These are phyloP conservation scores for Fragum sueziense DNA, from an alignment of 2,888 invertebrate genomes.

Conservation along the genomic window DNA sequence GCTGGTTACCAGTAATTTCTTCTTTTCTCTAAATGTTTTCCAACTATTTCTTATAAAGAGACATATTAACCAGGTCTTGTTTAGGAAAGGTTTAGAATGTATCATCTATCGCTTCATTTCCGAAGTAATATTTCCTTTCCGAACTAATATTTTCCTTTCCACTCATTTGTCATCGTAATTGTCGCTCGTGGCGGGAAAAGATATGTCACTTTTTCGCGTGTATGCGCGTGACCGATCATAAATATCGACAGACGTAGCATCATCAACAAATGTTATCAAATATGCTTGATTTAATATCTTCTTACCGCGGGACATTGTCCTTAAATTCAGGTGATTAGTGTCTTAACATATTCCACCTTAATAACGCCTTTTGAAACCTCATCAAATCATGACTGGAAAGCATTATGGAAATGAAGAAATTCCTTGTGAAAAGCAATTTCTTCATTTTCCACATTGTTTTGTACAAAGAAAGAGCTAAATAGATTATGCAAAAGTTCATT, in stretches of 20 bases:
- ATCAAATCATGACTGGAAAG: too few species aligned
- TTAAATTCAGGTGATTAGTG: too few species aligned
- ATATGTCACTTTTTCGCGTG: constrained; percentile 19
- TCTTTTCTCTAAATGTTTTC: not conserved
- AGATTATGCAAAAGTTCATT: too few species aligned
- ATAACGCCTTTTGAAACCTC: too few species aligned
- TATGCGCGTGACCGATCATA: constrained; percentile 17
- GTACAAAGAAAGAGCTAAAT: too few species aligned
- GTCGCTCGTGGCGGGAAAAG: constrained; percentile 22
- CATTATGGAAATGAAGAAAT: too few species aligned
- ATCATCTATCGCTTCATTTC: constrained; percentile 9
- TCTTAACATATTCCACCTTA: too few species aligned
- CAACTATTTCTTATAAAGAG: not conserved
- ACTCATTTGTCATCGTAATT: not conserved
- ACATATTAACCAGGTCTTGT: not conserved
- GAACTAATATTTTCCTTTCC: constrained; percentile 12
- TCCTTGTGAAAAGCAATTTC: too few species aligned
- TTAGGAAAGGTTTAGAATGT: too few species aligned
- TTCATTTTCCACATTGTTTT: too few species aligned
- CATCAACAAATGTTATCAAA: not conserved
- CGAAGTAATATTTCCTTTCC: not conserved
- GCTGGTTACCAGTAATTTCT: not conserved
- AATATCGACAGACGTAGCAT: not conserved
- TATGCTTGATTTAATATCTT: not conserved
- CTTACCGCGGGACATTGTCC: not conserved